phyloP scores from a whole-genome alignment of 2,888 invertebrate species.

The Apocheima hispidaria region DNA sequence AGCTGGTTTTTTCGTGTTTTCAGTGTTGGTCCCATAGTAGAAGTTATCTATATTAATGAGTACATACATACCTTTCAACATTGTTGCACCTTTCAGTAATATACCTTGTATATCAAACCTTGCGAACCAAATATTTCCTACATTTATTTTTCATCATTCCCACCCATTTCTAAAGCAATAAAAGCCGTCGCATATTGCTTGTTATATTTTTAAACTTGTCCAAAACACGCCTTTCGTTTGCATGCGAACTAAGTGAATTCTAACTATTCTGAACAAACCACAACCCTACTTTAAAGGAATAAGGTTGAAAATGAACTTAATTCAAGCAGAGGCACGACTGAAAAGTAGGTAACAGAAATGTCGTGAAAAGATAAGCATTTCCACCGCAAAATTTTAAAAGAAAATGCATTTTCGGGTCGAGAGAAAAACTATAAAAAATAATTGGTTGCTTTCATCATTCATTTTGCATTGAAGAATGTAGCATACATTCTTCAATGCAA shows the following conservation, averaged over 20 bases:
- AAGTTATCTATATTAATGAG: too few relatives aligned
- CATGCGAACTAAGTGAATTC: slow-evolving; percentile 22
- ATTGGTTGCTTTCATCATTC: too few relatives aligned
- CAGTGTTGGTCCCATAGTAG: too few relatives aligned
- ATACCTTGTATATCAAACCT: background rate
- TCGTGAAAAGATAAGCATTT: slow-evolving; percentile 27
- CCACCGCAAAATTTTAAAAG: slow-evolving; percentile 16
- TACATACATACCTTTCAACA: too few relatives aligned
- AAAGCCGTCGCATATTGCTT: slow-evolving; percentile 17
- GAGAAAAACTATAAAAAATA: background rate
- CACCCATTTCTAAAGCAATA: slow-evolving; percentile 1
- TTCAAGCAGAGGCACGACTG: background rate
- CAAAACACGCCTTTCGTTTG: slow-evolving; percentile 20
- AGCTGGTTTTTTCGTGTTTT: too few relatives aligned
- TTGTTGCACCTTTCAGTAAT: too few relatives aligned
- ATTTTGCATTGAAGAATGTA: too few relatives aligned
- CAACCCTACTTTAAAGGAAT: slow-evolving; percentile 8
- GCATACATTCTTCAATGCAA: too few relatives aligned
- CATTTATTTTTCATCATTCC: background rate
- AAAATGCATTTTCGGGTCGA: background rate
- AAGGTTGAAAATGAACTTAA: slow-evolving; percentile 8
- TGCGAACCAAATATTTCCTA: background rate
- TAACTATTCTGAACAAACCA: background rate
- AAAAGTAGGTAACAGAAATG: slow-evolving; percentile 24
- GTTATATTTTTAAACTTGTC: slow-evolving; percentile 26